Base-by-base conservation (phyloP, 1,140 invertebrate species). In the Lepidotrigona ventralis region DNA sequence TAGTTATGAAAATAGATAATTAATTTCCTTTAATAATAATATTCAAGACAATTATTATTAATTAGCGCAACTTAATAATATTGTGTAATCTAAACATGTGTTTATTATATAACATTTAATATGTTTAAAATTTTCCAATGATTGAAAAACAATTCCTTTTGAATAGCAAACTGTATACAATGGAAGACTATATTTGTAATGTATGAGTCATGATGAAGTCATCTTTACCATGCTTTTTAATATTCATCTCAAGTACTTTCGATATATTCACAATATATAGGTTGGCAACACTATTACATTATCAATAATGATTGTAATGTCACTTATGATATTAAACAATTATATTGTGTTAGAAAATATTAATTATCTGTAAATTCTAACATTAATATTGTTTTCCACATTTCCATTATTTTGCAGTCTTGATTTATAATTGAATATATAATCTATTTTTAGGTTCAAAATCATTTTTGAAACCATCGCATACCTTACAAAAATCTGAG, bases 151-250 rank as follows among this genome's bases (percentile, higher is more conserved):
- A 60, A 56, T 84, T 86, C 68, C 73, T 80, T 76, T 78, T 63
- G 64, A 78, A 71, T 66, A 78, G 17, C 33, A 53, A 71, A 70
- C 54, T 51, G 39, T 66, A 53, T 87, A 63, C n/a, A 85, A 83
- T 79, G 70, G 54, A 83, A 68, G 53, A 66, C 76, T 75, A 84
- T 86, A 82, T 74, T 51, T 81, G 77, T 86, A 51, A 70, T 74
- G 74, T 68, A 87, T 89, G 88, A 89, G 77, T 89, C 88, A 89
- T 85, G 72, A 81, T 89, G 85, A 83, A 89, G 73, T 89, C 88
- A 89, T 85, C 82, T 81, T 79, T 70, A 83, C 63, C 69, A 83
- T 58, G 70, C 87, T 83, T 76, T 76, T 89, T 89, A 89, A 87
- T 89, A 89, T 89, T 89, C 87, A 70, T 83, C 77, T 83, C 83